Evolutionary conservation across 2,113 vertebrate species (phyloP), one percentile per base, ranked within the genome.

Genomic region (Engystomops pustulosus): DNA sequence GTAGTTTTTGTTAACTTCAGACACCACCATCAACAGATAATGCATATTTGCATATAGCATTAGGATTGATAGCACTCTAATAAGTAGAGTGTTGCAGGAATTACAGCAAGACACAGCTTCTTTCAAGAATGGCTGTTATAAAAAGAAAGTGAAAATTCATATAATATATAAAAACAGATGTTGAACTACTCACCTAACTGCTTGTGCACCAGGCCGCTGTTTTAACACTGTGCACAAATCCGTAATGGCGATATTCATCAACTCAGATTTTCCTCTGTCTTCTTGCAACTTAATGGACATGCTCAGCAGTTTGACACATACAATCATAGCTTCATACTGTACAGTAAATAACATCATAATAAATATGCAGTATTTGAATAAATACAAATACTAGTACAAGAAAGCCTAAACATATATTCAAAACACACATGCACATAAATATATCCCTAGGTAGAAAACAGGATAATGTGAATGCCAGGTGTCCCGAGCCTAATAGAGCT

Each of bases 281-380:
- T 98, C 95, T 90, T 96, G 95, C 86, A 99, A 89, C 41, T 94
- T 91, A 85, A 98, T 18, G 17, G 93, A 94, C 94, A 98, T 94
- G 75, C 90, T 97, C 85, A 94, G 83, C 89, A 99, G 92, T 77
- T 96, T 95, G 91, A 98, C 93, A 81, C 94, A 92, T 12, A 98
- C 88, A 88, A 96, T 98, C 92, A 97, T 94, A 88, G 96, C 94
- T 91, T 98, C 98, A 93, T 96, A 99, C 98, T 99, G 92, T 74
- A 78, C 23, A 82, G 78, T 18, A 90, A 75, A 67, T 14, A 84
- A 83, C 32, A 36, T 5, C 62, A 36, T 20, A 67, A 65, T 67
- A 36, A 23, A 20, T 2, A 36, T 36, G 15, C 60, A 5, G 60
- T 18, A 32, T 32, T 12, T 6, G 3, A 15, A 15, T 23, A 17